Evolutionary conservation across 2,113 vertebrate species (phyloP), one percentile per base, ranked within the genome.

Genomic region (Sphyrna mokarran): DNA sequence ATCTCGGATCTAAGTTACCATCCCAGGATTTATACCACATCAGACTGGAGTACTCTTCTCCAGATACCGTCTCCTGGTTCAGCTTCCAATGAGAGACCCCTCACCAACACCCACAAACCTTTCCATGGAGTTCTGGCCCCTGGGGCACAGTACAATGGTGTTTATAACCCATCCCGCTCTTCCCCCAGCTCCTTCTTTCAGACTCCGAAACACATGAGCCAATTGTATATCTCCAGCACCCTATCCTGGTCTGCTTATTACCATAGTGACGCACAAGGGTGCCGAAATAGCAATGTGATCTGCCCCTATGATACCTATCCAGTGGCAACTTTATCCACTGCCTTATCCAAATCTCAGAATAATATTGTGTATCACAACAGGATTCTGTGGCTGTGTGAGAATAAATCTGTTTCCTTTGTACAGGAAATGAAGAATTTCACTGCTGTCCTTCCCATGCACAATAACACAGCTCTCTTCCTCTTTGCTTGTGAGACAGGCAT

Each of bases 21-120:
- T 37, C 97, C 98, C n/a, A 97, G 98, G 72, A 96, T 98, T 23
- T 98, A 98, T 96, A 98, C 97, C 4, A 91, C 96, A 0, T 0
- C 96, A 3, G 96, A 97, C 10, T 98, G 98, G 98, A 97, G 97
- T n/a, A 0, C 20, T 0, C 0, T 13, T 0, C 6, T 97, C 96
- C n/a, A 14, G 7, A 85, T 85, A 11, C 5, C 37, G 37, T 76
- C 72, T 0, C 0, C 72, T 72, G 70, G 23, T 1, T 23, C 23
- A 8, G 8, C 2, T 22, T 23, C 80, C 11, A 8, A 5, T 7
- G 40, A 18, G 6, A 22, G 40, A 23, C 5, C 3, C 0, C 22
- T 63, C 0, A 0, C 0, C 20, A 87, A 48, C 40, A 29, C 0
- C 18, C 86, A 95, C 18, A 72, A 33, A 0, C 0, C 96, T 37